Evolutionary conservation across 2,888 invertebrate genomes (phyloP), one percentile per base, ranked within the genome.

Genomic region (Panzeria rudis): DNA sequence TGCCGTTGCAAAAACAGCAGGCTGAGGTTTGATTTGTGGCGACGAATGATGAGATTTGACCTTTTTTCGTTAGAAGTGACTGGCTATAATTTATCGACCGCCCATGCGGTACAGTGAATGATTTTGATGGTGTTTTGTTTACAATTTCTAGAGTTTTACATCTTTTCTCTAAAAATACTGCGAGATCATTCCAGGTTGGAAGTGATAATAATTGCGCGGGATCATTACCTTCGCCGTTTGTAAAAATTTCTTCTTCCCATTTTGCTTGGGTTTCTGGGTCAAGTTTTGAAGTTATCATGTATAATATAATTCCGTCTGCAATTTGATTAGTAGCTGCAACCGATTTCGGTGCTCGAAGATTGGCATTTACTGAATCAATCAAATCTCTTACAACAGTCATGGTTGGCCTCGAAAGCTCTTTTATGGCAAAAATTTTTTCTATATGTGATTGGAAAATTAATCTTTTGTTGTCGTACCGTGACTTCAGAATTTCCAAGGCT

Each of bases 181-280:
- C 41, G 15, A 68, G 59, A 44, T 77, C 77, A 7, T 13, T 41
- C 41, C 41, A 41, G 9, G 41, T 41, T 41, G 41, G 41, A 41
- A 11, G 41, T 41, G 13, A 11, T 3, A 41, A 13, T 15, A 11
- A 11, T 41, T 41, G 41, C 41, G 41, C 9, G 3, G 11, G 13
- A 11, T 29, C 9, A 1, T 20, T 23, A 2, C 23, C 44, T 13
- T 32, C 44, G 29, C 20, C 56, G 1, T 56, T 66, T 13, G 25
- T 3, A 6, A 3, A 52, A 2, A 69, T 20, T 52, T 69, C 68
- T 25, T 69, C 78, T 20, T 78, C 52, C 71, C 78, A 78, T 41
- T 78, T 78, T 5, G 61, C 61, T 52, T 62, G 78, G 11, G 71
- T 71, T 38, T 78, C 62, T 6, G 78, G n/a, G 7, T 78, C 78